These are phyloP conservation scores for Mamestra configurata DNA, from an alignment of 1,140 invertebrate species.

Conservation along the genomic window DNA sequence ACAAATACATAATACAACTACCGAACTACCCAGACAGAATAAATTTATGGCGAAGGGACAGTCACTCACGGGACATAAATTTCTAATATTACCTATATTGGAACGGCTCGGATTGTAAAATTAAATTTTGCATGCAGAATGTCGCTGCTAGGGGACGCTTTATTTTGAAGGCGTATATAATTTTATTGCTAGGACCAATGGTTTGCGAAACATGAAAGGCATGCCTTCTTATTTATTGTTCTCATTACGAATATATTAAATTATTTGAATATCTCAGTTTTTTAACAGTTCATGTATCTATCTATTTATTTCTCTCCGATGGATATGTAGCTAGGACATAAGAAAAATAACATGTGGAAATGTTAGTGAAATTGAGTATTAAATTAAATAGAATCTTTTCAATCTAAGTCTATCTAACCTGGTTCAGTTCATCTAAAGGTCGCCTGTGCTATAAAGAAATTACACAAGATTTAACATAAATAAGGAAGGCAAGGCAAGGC, in stretches of 20 bases:
- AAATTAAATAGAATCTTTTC: too few species aligned
- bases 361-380: too few species aligned
- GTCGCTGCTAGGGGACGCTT: slow-evolving; percentile 76
- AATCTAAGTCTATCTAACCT: too few species aligned
- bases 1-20: slow-evolving; percentile 3
- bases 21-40: not conserved
- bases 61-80: slow-evolving; percentile 86
- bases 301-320: too few species aligned
- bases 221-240: slow-evolving; percentile 72
- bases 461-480: too few species aligned
- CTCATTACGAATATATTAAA: slow-evolving; percentile 14
- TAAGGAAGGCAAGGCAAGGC: too few species aligned
- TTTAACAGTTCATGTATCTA: too few species aligned
- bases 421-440: too few species aligned
- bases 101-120: slow-evolving; percentile 84
- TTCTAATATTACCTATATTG: slow-evolving; percentile 88
- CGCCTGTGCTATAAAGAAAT: too few species aligned
- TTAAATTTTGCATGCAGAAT: slow-evolving; percentile 87
- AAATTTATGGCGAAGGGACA: slow-evolving; percentile 79
- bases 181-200: slow-evolving; percentile 87
- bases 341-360: too few species aligned
- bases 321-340: too few species aligned
- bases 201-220: slow-evolving; percentile 81
- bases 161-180: slow-evolving; percentile 88
- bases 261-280: too few species aligned